Base-by-base conservation (phyloP, 2,888 invertebrate species). In the Amphipyra berbera region DNA sequence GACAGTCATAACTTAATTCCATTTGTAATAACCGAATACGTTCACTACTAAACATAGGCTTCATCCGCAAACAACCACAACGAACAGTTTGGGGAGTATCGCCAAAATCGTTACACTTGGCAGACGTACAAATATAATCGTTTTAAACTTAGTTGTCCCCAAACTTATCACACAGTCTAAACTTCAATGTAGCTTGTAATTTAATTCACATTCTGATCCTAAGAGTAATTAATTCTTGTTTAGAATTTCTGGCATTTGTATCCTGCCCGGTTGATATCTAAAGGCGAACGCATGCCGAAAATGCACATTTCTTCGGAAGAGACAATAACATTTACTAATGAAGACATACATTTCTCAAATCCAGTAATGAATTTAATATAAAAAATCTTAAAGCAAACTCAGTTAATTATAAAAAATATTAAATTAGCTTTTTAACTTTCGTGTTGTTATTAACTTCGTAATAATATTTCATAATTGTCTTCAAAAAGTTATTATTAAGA, bases 21-120 rank as follows among this genome's bases (percentile, higher is more conserved):
- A 62, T 68, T 58, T 49, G 35, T 58, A 41, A 37, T 9, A 50
- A 41, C 38, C 15, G 21, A 33, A 58, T 44, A 52, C 52, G 7
- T 50, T 50, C 2, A 41, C 45, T 35, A 67, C 57, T 57, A 45
- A 54, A 54, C 40, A 38, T 48, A 48, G 14, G 40, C 14, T 50
- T 15, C n/a, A 40, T 54, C 27, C 14, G 21, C 46, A 57, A 56
- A 54, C 40, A 46, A 42, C 54, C 46, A 37, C 44, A 44, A 53
- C 37, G 37, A 35, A 61, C 41, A 40, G 21, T 61, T 65, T 42
- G 37, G 38, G 15, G 37, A 41, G 50, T 62, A 44, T 55, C 41
- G 41, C 57, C 50, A 58, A 58, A 70, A 55, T 58, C 50, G 57
- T 50, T 47, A 66, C 42, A 33, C 46, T 70, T 66, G 69, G 69